Base-by-base conservation (phyloP, 2,888 invertebrate genomes). In the Pogonocherus hispidulus region DNA sequence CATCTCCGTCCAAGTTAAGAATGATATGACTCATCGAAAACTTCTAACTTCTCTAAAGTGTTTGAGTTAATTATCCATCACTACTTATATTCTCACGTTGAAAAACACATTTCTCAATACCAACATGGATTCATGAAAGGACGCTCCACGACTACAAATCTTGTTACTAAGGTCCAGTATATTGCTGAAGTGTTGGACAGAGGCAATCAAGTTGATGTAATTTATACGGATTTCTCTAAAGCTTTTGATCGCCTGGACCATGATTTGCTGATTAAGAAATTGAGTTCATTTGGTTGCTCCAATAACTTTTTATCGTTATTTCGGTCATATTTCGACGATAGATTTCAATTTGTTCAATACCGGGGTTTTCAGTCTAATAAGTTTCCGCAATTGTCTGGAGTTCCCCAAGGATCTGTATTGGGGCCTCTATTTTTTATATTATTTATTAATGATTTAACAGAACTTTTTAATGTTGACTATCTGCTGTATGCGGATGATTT, bases 401-500 rank as follows among this genome's bases (percentile, higher is more conserved):
- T 60, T 52, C 54, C 60, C 16, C 66, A 66, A 44, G 54, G 54
- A 16, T 57, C 59, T 19, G 32, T 46, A 16, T n/a, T 52, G 14
- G 57, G 51, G 20, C 66, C 66, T 20, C 41, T 59, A 20, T 27
- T 66, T 18, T 59, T 66, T 57, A 19, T 37, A 8, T n/a, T 37
- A 22, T 66, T 66, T 41, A 19, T 66, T n/a, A 59, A 66, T 23
- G 66, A 66, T 19, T n/a, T n/a, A n/a, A n/a, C n/a, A n/a, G n/a
- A n/a, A 27, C 8, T 8, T 3, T 27, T 27, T 27, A 3, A 3
- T 5, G 27, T 6, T n/a, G 44, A 59, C 27, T 32, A 44, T 41
- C 20, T 52, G 16, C 16, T 66, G 1, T 60, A 55, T 54, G 60
- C 60, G n/a, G 66, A 66, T 44, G 27, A 27, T 27, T 8, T 27